These are phyloP conservation scores for Clarias platycephalus DNA, from an alignment of 2,797 vertebrate species.

Conservation along the genomic window DNA sequence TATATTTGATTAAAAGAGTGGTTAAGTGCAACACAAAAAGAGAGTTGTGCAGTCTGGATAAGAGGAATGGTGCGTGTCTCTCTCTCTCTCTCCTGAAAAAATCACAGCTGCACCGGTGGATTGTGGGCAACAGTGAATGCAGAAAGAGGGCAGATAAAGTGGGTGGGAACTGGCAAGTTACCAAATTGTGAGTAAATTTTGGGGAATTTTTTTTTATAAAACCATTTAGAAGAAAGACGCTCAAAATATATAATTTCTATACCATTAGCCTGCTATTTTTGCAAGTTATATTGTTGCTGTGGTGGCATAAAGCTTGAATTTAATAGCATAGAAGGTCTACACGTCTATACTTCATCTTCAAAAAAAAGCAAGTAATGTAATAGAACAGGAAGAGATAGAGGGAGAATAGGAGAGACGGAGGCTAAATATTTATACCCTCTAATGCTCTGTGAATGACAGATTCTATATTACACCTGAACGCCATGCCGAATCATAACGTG, in stretches of 20 bases:
- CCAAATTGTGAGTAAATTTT: not conserved
- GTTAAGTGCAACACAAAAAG: not conserved
- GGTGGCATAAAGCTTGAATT: not conserved
- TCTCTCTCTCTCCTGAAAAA: not conserved
- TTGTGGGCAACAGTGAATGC: not conserved
- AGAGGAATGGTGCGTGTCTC: not conserved
- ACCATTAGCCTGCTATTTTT: not conserved
- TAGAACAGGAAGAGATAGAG: constrained; percentile 63
- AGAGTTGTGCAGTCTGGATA: not conserved
- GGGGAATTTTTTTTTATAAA: too few species aligned
- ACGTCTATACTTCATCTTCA: not conserved
- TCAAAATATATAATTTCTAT: not conserved
- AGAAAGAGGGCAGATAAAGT: not conserved
- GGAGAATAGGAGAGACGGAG: constrained; percentile 65
- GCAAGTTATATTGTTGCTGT: not conserved
- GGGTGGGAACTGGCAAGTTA: not conserved
- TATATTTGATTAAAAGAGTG: not conserved
- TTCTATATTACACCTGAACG: constrained; percentile 71
- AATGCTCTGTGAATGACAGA: constrained; percentile 73
- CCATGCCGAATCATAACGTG: constrained; percentile 58
- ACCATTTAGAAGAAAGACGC: too few species aligned
- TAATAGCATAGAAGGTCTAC: not conserved
- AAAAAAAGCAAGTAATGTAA: not conserved
- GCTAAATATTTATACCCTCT: constrained; percentile 75
- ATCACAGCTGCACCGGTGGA: not conserved